Conservation (phyloP, 2,888 invertebrate genomes). For the Notodonta dromedarius region DNA sequence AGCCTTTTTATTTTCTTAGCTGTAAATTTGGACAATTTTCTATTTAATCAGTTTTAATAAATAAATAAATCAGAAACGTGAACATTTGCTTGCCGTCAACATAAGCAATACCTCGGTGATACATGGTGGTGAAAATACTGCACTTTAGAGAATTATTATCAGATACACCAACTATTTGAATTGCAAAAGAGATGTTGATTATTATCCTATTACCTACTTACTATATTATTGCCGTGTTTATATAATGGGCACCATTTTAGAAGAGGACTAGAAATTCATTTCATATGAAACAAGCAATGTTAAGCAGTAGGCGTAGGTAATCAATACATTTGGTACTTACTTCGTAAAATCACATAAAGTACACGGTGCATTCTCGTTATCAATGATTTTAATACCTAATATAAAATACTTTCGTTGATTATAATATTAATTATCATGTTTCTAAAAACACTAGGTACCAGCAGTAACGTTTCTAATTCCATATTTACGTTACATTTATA, state of each 20-base stretch:
- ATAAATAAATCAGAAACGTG: neutral
- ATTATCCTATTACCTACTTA: constrained; percentile 39
- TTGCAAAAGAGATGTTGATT: constrained; percentile 33
- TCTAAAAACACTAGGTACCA: constrained; percentile 36
- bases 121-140: neutral
- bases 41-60: neutral
- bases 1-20: neutral
- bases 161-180: constrained; percentile 13
- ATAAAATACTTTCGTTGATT: constrained; percentile 38
- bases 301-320: neutral
- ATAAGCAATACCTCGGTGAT: neutral
- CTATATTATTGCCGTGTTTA: constrained; percentile 63
- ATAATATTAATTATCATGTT: constrained; percentile 18
- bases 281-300: neutral
- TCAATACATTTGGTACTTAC: no score
- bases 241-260: constrained; percentile 58
- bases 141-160: constrained; percentile 23
- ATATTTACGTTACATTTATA: constrained; percentile 7
- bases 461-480: constrained; percentile 30
- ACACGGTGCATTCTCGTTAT: constrained; percentile 7
- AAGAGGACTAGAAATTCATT: constrained; percentile 20
- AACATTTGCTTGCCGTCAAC: neutral
- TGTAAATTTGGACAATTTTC: neutral
- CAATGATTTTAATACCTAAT: constrained; percentile 18
- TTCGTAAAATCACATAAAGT: no score